phyloP scores from a whole-genome alignment of 2,113 vertebrate species.

The Dipodomys spectabilis region DNA sequence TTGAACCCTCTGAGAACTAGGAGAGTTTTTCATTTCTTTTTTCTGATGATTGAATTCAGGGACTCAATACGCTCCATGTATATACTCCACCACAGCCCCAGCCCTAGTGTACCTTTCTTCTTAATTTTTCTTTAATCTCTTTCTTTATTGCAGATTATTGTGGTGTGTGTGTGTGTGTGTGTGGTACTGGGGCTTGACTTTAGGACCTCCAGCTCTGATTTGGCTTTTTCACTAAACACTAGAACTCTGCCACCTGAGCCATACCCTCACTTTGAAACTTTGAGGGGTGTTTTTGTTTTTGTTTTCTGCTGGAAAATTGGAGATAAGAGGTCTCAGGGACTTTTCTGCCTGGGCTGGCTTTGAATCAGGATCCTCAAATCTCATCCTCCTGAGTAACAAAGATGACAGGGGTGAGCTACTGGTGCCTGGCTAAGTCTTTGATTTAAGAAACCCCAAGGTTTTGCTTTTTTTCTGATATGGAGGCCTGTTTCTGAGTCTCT shows the following conservation, averaged over 20 bases:
- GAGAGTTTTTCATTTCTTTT: neutral
- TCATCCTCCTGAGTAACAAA: neutral
- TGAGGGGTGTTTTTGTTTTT: too few species aligned
- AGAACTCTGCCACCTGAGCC: too few species aligned
- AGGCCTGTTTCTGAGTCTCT: conserved; percentile 40
- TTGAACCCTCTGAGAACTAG: neutral
- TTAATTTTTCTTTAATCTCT: conserved; percentile 19
- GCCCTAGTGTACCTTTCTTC: neutral
- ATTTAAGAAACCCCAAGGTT: conserved; percentile 31
- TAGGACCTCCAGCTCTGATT: too few species aligned
- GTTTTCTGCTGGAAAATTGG: too few species aligned
- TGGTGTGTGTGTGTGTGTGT: too few species aligned
- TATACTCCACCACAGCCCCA: neutral
- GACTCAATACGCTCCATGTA: neutral
- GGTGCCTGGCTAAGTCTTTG: neutral
- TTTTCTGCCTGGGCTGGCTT: too few species aligned
- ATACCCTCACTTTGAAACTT: too few species aligned
- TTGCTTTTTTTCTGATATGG: conserved; percentile 51
- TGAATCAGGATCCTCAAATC: too few species aligned
- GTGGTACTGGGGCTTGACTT: too few species aligned
- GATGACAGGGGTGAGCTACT: neutral
- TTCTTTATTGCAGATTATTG: neutral
- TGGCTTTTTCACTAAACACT: too few species aligned
- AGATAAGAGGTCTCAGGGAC: too few species aligned
- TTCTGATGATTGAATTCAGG: neutral